phyloP scores from a whole-genome alignment of 2,113 vertebrate genomes.

The Willisornis vidua region DNA sequence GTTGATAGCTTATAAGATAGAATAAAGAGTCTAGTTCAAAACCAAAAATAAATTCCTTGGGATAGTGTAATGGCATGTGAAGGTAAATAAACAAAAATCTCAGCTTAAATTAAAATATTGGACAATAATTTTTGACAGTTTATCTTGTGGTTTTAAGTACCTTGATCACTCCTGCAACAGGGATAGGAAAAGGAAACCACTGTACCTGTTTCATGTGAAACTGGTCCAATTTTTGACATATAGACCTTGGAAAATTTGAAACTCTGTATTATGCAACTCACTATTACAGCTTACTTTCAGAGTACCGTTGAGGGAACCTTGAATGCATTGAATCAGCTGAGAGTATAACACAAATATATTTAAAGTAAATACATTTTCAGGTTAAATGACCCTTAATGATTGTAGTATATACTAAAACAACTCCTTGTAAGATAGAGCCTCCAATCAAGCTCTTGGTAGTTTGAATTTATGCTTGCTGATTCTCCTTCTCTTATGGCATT shows the following conservation, averaged over 20 bases:
- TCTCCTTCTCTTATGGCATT: neutral
- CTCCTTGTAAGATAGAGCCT: neutral
- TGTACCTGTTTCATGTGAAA: neutral
- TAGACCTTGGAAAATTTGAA: neutral
- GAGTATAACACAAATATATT: neutral
- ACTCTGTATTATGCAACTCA: neutral
- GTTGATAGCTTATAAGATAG: neutral
- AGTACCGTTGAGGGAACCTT: neutral
- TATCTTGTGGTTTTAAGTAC: neutral
- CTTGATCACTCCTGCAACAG: neutral
- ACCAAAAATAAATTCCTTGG: neutral
- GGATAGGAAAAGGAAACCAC: neutral
- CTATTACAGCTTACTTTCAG: neutral
- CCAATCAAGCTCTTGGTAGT: neutral
- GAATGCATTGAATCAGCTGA: neutral
- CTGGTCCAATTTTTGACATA: neutral
- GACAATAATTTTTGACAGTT: neutral
- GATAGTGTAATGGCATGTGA: neutral
- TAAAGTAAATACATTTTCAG: neutral
- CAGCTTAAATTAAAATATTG: neutral
- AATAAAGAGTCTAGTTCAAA: neutral
- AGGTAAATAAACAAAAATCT: neutral
- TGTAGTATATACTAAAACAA: neutral
- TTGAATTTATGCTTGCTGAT: neutral
- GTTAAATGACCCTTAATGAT: neutral